Base-by-base conservation (phyloP, 2,113 vertebrate species). In the Lycaon pictus region DNA sequence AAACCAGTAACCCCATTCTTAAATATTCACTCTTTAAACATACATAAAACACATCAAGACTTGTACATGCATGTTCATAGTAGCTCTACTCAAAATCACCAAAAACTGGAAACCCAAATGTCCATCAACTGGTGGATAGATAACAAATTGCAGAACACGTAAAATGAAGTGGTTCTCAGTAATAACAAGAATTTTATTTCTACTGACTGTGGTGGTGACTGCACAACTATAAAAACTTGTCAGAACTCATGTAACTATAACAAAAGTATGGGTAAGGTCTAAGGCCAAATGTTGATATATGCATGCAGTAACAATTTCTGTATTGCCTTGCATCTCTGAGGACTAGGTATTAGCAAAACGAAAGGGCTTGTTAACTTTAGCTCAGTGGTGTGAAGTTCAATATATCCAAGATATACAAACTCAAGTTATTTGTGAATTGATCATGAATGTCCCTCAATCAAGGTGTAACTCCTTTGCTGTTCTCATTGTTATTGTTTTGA, bases 131-230 rank as follows among this genome's bases (percentile, higher is more conserved):
- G 7, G 32, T 25, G 12, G 43, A 22, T 10, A 7, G 19, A n/a
- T 84, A 65, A 67, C 23, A 76, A 96, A 81, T 6, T 51, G 3
- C n/a, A 90, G 22, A 51, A 67, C 17, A 80, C 48, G 65, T 15
- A 83, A 17, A 82, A 43, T 62, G 22, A 22, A 65, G 65, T n/a
- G 62, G 25, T 62, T 76, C 25, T 88, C 69, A 37, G 51, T 37
- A 91, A 91, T 83, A 56, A 94, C 67, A 95, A 58, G 20, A 4
- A 82, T 48, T 32, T 69, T 87, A 88, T 62, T 88, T 55, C 71
- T 95, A 35, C 35, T 29, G n/a, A 88, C 88, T 72, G 16, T 51
- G 43, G 20, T 83, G 25, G 74, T 85, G 3, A 93, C 29, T 80
- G 79, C 15, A 80, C 12, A 95, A 89, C 43, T 83, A 3, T 51